These are phyloP conservation scores for Papilio machaon DNA, from an alignment of 1,140 invertebrate species.

Conservation along the genomic window DNA sequence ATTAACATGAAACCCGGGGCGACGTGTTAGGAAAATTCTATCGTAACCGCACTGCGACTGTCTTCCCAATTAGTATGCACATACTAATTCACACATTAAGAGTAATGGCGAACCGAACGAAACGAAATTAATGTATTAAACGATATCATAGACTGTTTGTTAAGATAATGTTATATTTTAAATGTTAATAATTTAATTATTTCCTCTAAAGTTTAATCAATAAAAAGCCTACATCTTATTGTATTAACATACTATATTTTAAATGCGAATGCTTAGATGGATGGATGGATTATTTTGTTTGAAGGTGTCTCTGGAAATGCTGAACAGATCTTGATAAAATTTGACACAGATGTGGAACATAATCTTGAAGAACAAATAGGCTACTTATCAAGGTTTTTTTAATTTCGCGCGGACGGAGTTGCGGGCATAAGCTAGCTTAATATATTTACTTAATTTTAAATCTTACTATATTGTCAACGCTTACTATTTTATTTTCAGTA, in stretches of 20 bases:
- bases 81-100: conserved; percentile 22
- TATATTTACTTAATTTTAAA: background rate
- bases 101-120: conserved; percentile 10
- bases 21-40: conserved; percentile 43
- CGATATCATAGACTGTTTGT: background rate
- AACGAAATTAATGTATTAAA: background rate
- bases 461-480: background rate
- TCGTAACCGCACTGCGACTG: conserved; percentile 33
- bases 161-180: background rate
- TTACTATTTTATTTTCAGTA: background rate
- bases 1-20: conserved; percentile 50
- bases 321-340: too few species aligned
- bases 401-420: too few species aligned
- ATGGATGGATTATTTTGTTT: too few species aligned
- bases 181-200: background rate
- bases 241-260: too few species aligned
- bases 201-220: too few species aligned
- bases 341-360: too few species aligned
- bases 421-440: too few species aligned
- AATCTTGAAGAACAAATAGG: too few species aligned
- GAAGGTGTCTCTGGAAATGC: too few species aligned
- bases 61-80: conserved; percentile 26
- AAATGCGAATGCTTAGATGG: too few species aligned
- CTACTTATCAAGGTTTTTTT: too few species aligned
- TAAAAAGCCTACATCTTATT: too few species aligned